Evolutionary conservation across 2,113 vertebrate species (phyloP), one percentile per base, ranked within the genome.

Genomic region (Ptilonorhynchus violaceus): DNA sequence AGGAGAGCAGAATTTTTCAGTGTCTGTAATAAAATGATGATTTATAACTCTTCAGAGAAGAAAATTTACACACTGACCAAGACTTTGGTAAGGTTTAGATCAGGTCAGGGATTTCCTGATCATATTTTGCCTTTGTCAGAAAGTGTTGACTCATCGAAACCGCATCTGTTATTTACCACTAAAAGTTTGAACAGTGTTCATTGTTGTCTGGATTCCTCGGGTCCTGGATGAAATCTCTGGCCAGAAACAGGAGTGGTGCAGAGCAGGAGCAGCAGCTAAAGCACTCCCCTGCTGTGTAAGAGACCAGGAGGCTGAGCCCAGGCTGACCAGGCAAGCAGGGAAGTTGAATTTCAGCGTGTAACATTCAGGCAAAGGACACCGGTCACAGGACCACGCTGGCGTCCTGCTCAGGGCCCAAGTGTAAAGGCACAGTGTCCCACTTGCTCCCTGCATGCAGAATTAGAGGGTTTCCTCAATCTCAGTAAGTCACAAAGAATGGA

Each of bases 41-140:
- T 93, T 93, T 94, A 90, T 70, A 86, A 74, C 75, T 78, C 85
- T 56, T 63, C 52, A 41, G 44, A 31, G 42, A 84, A 80, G 79
- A 74, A 70, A 75, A 85, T 83, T 50, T 69, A 73, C 20, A 68
- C 55, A 59, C 15, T 30, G 39, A 52, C 67, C 83, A 79, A 74
- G 84, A 59, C 39, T 53, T 33, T 50, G 17, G 37, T 64, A 85
- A 69, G 67, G 82, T 79, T 95, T 90, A 88, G 49, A 83, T 77
- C 50, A 88, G 68, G 75, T 93, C 85, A 97, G 88, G 79, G 79
- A 92, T 86, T 91, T 92, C 63, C 46, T 83, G 46, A 77, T 53
- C 37, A 24, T n/a, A 66, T 83, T 92, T 73, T 74, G 37, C 13
- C 37, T 85, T 24, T 80, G 42, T 80, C 67, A 88, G 46, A 74